Evolutionary conservation across 2,888 invertebrate genomes (phyloP).

Genomic region (Chirona hameri): DNA sequence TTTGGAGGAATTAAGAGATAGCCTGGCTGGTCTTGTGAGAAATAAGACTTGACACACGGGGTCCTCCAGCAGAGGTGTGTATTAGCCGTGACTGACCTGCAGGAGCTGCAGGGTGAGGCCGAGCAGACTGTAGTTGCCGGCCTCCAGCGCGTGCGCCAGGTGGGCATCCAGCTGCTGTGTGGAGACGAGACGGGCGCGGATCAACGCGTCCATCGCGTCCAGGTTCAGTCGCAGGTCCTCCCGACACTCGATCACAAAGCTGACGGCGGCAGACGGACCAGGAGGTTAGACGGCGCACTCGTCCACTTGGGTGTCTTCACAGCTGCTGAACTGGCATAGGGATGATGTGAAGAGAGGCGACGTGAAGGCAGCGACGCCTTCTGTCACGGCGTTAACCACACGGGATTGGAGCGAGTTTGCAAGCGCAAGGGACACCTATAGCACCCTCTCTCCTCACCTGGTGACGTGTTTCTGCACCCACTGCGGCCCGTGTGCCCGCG

Average conservation of each 20-base stretch:
- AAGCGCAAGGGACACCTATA: too few species aligned
- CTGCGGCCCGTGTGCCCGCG: slow-evolving; percentile 76
- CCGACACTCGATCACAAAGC: slow-evolving; percentile 67
- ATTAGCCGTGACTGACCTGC: slow-evolving; percentile 49
- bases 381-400: too few species aligned
- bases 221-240: slow-evolving; percentile 87
- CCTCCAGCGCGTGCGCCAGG: slow-evolving; percentile 78
- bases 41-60: too few species aligned
- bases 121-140: slow-evolving; percentile 57
- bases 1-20: too few species aligned
- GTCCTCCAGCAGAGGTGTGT: too few species aligned
- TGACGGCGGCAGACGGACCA: background rate
- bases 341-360: too few species aligned
- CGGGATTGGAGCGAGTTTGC: too few species aligned
- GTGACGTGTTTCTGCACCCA: slow-evolving; percentile 91
- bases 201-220: slow-evolving; percentile 84
- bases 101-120: slow-evolving; percentile 88
- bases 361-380: too few species aligned
- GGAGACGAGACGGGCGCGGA: slow-evolving; percentile 76
- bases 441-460: slow-evolving; percentile 53
- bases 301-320: too few species aligned
- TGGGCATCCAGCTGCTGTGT: slow-evolving; percentile 75
- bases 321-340: too few species aligned
- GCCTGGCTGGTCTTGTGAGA: too few species aligned
- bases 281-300: too few species aligned